Evolutionary conservation across 2,888 invertebrate genomes (phyloP).

Genomic region (Drosophila gaucha): DNA sequence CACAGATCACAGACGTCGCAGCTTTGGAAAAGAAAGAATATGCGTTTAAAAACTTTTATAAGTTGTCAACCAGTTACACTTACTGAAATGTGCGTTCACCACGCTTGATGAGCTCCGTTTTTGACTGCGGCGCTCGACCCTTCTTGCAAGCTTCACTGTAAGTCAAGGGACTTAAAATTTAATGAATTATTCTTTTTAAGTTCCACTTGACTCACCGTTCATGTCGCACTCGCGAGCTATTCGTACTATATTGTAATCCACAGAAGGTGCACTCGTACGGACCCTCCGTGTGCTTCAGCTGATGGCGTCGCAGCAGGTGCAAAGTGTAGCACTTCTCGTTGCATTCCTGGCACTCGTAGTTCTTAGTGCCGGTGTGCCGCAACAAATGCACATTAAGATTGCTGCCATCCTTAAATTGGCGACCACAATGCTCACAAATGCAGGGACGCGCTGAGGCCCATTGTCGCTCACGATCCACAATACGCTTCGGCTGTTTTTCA

Average conservation of each 20-base stretch:
- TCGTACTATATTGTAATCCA: slow-evolving; percentile 70
- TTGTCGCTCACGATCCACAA: slow-evolving; percentile 65
- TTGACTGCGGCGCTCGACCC: slow-evolving; percentile 65
- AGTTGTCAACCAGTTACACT: slow-evolving; percentile 8
- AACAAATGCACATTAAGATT: slow-evolving; percentile 66
- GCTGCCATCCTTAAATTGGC: slow-evolving; percentile 63
- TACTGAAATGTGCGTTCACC: slow-evolving; percentile 72
- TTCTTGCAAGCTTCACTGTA: slow-evolving; percentile 67
- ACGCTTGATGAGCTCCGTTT: slow-evolving; percentile 68
- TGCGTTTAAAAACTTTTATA: neutral
- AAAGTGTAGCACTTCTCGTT: slow-evolving; percentile 68
- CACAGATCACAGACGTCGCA: slow-evolving; percentile 67
- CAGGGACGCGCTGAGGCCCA: slow-evolving; percentile 55
- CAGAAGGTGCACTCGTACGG: slow-evolving; percentile 69
- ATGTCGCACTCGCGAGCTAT: slow-evolving; percentile 66
- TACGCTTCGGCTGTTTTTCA: slow-evolving; percentile 65
- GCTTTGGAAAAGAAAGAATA: slow-evolving; percentile 12
- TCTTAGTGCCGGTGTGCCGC: slow-evolving; percentile 68
- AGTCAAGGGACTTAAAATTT: neutral
- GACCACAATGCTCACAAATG: slow-evolving; percentile 68
- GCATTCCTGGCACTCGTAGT: slow-evolving; percentile 62
- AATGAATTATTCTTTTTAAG: no score
- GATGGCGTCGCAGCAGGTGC: slow-evolving; percentile 61
- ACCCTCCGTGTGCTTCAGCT: slow-evolving; percentile 68
- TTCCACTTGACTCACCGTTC: slow-evolving; percentile 49